These are phyloP conservation scores for Dendroctonus valens DNA, from an alignment of 1,140 invertebrate genomes.

Conservation along the genomic window DNA sequence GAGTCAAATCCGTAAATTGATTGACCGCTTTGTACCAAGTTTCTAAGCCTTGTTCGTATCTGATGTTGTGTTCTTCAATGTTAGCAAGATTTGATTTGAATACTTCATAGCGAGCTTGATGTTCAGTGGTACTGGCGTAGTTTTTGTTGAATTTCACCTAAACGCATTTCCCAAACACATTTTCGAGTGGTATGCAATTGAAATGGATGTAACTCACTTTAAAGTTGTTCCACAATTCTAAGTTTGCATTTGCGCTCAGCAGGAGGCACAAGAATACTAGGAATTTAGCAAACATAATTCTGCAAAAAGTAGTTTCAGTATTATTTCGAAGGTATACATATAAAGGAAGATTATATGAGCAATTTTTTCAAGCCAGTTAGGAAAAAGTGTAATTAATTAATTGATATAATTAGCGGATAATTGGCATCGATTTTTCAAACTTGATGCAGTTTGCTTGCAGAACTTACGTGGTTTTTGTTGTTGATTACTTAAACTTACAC, in stretches of 20 bases:
- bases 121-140: constrained; percentile 3
- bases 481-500: no score
- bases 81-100: constrained; percentile 80
- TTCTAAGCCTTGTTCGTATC: constrained; percentile 63
- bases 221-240: not conserved
- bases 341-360: no score
- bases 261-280: no score
- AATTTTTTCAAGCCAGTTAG: no score
- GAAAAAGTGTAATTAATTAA: no score
- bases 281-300: no score
- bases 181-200: not conserved
- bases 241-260: not conserved
- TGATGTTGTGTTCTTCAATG: constrained; percentile 12
- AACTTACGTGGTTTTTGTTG: no score
- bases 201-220: not conserved
- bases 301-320: no score
- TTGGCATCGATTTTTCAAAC: no score
- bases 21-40: constrained; percentile 70
- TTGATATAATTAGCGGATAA: no score
- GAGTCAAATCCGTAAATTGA: constrained; percentile 80
- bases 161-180: not conserved
- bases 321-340: no score
- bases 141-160: constrained; percentile 7
- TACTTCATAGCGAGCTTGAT: constrained; percentile 51
- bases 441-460: no score